A percentile compares a stretch with the other conserved stretches of the same genome.
phyloP scores from a whole-genome alignment of 2,797 vertebrate species.

The Sebastes goodei region DNA sequence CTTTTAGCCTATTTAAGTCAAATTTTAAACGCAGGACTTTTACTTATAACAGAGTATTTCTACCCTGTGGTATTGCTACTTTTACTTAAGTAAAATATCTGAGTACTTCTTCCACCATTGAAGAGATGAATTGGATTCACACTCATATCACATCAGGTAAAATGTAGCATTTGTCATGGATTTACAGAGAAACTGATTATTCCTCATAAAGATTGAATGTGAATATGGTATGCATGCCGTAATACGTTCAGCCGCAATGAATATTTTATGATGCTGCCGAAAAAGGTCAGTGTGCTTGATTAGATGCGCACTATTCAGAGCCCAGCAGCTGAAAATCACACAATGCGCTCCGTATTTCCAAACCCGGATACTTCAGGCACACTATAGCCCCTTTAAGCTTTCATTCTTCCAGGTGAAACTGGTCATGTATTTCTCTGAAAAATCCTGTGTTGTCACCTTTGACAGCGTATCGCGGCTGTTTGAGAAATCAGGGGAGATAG shows the following conservation, averaged over 20 bases:
- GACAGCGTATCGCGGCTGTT: constrained; percentile 23
- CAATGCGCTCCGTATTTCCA: constrained; percentile 10
- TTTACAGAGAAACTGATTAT: constrained; percentile 51
- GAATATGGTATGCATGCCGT: constrained; percentile 41
- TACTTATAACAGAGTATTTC: no score
- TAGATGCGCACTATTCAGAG: constrained; percentile 38
- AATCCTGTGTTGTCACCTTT: constrained; percentile 33
- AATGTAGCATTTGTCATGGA: constrained; percentile 49
- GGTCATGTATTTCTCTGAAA: constrained; percentile 36
- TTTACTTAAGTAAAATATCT: no score
- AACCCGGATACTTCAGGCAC: background rate
- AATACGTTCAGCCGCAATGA: constrained; percentile 62
- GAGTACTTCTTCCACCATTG: no score
- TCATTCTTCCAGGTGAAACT: constrained; percentile 13
- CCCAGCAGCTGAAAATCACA: constrained; percentile 29
- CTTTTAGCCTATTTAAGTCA: no score
- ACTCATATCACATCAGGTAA: constrained; percentile 42
- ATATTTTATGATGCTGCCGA: constrained; percentile 74
- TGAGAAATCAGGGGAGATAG: constrained; percentile 32
- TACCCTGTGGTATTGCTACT: no score
- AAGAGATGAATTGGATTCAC: constrained; percentile 41
- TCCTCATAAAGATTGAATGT: constrained; percentile 58
- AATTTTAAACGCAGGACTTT: no score
- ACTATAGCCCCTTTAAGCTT: constrained; percentile 17
- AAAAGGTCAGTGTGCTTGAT: constrained; percentile 72